phyloP scores from a whole-genome alignment of 2,113 vertebrate species.

The Macquaria australasica region DNA sequence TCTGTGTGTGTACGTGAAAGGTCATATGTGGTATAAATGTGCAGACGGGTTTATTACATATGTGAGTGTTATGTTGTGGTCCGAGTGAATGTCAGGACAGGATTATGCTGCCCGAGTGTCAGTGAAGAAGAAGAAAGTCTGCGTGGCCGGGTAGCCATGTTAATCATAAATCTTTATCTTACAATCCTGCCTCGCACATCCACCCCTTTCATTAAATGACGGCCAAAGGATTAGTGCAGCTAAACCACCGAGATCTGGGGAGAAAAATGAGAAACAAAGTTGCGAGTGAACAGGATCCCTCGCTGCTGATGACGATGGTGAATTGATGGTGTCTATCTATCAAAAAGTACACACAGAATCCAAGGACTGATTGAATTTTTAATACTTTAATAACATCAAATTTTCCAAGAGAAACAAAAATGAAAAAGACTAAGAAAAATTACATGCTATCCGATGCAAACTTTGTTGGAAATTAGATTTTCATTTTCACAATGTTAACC shows the following conservation, averaged over 20 bases:
- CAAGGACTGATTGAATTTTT: constrained; percentile 9
- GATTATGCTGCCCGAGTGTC: constrained; percentile 76
- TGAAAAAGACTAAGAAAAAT: constrained; percentile 21
- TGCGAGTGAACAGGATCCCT: constrained; percentile 38
- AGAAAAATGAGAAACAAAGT: constrained; percentile 57
- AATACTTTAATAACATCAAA: constrained; percentile 61
- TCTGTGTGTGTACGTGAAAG: constrained; percentile 6
- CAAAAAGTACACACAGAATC: constrained; percentile 10
- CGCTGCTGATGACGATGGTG: constrained; percentile 23
- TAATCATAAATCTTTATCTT: constrained; percentile 86
- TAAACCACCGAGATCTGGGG: constrained; percentile 58
- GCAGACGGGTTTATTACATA: constrained; percentile 25
- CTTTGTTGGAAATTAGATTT: constrained; percentile 2
- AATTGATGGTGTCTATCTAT: constrained; percentile 16
- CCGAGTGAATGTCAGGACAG: constrained; percentile 51
- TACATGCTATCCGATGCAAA: constrained; percentile 10
- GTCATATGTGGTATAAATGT: constrained; percentile 31
- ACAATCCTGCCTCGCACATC: constrained; percentile 77
- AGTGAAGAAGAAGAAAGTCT: constrained; percentile 66
- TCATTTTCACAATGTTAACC: constrained; percentile 51
- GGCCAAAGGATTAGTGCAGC: constrained; percentile 80
- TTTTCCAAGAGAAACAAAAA: constrained; percentile 41
- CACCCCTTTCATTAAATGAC: constrained; percentile 76
- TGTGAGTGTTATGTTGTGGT: constrained; percentile 28
- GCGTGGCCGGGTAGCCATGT: constrained; percentile 72